phyloP scores from a whole-genome alignment of 2,888 invertebrate genomes.

The Aradus depressus region DNA sequence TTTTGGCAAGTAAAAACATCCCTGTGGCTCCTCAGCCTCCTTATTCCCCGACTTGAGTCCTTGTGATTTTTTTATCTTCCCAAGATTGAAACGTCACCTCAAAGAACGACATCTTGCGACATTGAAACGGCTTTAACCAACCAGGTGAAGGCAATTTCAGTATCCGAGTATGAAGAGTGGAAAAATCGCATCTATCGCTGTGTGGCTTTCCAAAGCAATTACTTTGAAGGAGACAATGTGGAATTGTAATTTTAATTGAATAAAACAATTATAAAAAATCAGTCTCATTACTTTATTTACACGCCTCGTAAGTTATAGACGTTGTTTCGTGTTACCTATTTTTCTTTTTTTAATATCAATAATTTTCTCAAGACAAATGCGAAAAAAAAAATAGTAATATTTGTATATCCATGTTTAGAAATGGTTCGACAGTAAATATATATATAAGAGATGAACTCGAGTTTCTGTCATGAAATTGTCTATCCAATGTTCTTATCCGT shows the following conservation, averaged over 20 bases:
- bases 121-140: slow-evolving; percentile 27
- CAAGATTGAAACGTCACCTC: slow-evolving; percentile 27
- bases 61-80: slow-evolving; percentile 32
- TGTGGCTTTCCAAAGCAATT: slow-evolving; percentile 30
- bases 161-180: slow-evolving; percentile 28
- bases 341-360: too few relatives aligned
- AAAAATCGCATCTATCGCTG: slow-evolving; percentile 29
- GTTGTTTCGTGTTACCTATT: too few relatives aligned
- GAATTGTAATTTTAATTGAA: neutral
- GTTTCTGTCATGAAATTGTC: too few relatives aligned
- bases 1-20: slow-evolving; percentile 21
- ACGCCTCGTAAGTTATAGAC: too few relatives aligned
- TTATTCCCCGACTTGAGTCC: slow-evolving; percentile 23
- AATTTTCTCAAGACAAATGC: too few relatives aligned
- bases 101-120: slow-evolving; percentile 30
- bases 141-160: slow-evolving; percentile 29
- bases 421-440: too few relatives aligned
- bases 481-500: too few relatives aligned
- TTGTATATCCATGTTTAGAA: too few relatives aligned
- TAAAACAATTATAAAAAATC: neutral
- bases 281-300: too few relatives aligned
- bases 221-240: neutral
- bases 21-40: slow-evolving; percentile 33
- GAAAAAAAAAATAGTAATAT: too few relatives aligned
- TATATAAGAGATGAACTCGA: too few relatives aligned